A percentile compares a stretch with the other conserved stretches of the same genome.
These are phyloP conservation scores for Gymnosoma rotundatum DNA, from an alignment of 2,888 invertebrate species.

Conservation along the genomic window DNA sequence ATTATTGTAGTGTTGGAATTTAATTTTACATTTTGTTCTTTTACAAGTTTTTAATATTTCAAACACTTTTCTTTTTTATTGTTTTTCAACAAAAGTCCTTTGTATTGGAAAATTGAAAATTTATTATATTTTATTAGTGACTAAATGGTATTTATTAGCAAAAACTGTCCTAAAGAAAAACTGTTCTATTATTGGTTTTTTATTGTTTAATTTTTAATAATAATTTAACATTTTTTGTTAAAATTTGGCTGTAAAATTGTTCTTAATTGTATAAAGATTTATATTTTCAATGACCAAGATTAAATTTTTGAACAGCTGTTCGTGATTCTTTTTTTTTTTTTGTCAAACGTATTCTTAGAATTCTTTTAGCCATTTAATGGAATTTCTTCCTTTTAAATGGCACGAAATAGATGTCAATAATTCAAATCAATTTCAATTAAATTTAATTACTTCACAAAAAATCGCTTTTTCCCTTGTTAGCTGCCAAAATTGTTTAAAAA, in stretches of 20 bases:
- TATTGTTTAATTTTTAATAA: slow-evolving; percentile 41
- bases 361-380: too few relatives aligned
- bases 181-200: slow-evolving; percentile 54
- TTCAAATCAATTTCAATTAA: too few relatives aligned
- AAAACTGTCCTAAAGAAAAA: slow-evolving; percentile 69
- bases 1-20: slow-evolving; percentile 73
- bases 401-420: too few relatives aligned
- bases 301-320: slow-evolving; percentile 25
- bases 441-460: too few relatives aligned
- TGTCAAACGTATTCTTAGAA: too few relatives aligned
- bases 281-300: background rate
- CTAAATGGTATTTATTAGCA: slow-evolving; percentile 72
- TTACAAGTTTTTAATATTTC: slow-evolving; percentile 52
- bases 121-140: slow-evolving; percentile 67
- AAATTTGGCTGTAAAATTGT: slow-evolving; percentile 70
- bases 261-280: slow-evolving; percentile 45
- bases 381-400: too few relatives aligned
- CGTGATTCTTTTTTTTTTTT: background rate
- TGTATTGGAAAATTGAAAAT: slow-evolving; percentile 63
- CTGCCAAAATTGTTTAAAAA: background rate
- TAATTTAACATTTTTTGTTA: slow-evolving; percentile 70
- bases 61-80: too few relatives aligned
- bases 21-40: slow-evolving; percentile 63
- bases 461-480: background rate
- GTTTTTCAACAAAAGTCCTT: slow-evolving; percentile 28